A percentile compares a stretch with the other conserved stretches of the same genome.
These are phyloP conservation scores for Omphaloscelis lunosa DNA, from an alignment of 2,888 invertebrate genomes.

Conservation along the genomic window DNA sequence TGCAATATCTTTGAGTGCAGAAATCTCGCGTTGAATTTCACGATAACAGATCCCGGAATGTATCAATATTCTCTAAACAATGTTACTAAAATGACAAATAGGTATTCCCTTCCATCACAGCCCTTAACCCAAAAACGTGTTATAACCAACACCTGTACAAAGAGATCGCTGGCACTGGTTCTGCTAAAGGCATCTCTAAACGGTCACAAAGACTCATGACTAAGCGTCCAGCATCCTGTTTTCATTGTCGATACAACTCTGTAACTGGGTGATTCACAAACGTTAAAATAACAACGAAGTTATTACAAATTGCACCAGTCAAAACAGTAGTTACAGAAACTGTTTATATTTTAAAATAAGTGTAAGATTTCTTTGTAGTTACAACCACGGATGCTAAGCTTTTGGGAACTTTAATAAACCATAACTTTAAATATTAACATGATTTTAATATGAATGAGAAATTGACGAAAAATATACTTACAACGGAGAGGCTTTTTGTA, in stretches of 20 bases:
- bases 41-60: not conserved
- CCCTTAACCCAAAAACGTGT: slow-evolving; percentile 4
- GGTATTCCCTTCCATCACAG: slow-evolving; percentile 1
- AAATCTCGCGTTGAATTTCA: not conserved
- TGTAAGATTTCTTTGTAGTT: slow-evolving; percentile 37
- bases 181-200: slow-evolving; percentile 56
- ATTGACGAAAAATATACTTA: too few relatives aligned
- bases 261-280: slow-evolving; percentile 68
- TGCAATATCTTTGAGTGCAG: not conserved
- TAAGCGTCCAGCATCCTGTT: slow-evolving; percentile 78
- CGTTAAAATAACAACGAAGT: slow-evolving; percentile 69
- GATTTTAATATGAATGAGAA: too few relatives aligned
- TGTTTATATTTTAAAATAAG: slow-evolving; percentile 32
- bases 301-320: slow-evolving; percentile 63
- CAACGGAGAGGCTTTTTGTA: not conserved
- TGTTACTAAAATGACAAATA: not conserved
- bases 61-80: not conserved
- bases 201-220: slow-evolving; percentile 73
- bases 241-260: slow-evolving; percentile 79
- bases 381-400: not conserved
- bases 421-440: not conserved
- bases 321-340: slow-evolving; percentile 61
- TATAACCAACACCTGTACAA: slow-evolving; percentile 41
- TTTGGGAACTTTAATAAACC: not conserved
- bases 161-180: slow-evolving; percentile 32